Evolutionary conservation across 2,113 vertebrate genomes (phyloP), one percentile per base, ranked within the genome.

Genomic region (Jacana jacana): DNA sequence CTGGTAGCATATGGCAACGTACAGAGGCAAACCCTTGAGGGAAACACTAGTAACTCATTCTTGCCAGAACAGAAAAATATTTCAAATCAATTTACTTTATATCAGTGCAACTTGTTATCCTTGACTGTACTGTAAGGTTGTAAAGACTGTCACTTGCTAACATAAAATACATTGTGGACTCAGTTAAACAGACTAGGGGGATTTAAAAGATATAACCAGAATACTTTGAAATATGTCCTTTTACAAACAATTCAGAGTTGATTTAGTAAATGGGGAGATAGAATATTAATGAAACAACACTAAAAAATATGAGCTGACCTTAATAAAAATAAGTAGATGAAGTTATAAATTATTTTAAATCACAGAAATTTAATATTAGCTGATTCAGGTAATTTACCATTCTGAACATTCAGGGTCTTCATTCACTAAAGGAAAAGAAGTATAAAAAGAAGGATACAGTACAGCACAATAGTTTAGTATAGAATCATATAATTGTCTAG

Each of bases 281-380:
- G 51, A 97, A 84, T 96, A 93, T 96, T 95, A 96, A 95, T 96
- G 81, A 93, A 81, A 31, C 61, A 92, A 86, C 42, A 63, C 82
- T 84, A 37, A 95, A 97, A 97, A 87, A 66, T 73, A 58, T 58
- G 57, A 90, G 40, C 28, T 97, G 88, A 96, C 91, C 77, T 97
- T 97, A 95, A 89, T 95, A 95, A 98, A 97, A 97, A 91, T 82
- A 90, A 94, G 77, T 57, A 95, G 68, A 61, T 94, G 72, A 97
- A 96, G 77, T 89, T 95, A 89, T 82, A 94, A 97, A 96, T 96
- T 81, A 96, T 75, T 94, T 96, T 97, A 97, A 97, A 97, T 96
- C 97, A 91, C 30, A 91, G 54, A 85, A 96, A 95, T 97, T 94
- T 96, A 91, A 60, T 88, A 95, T 91, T 91, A 81, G 75, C 87